Evolutionary conservation across 2,888 invertebrate genomes (phyloP).

Genomic region (Fabriciana adippe): DNA sequence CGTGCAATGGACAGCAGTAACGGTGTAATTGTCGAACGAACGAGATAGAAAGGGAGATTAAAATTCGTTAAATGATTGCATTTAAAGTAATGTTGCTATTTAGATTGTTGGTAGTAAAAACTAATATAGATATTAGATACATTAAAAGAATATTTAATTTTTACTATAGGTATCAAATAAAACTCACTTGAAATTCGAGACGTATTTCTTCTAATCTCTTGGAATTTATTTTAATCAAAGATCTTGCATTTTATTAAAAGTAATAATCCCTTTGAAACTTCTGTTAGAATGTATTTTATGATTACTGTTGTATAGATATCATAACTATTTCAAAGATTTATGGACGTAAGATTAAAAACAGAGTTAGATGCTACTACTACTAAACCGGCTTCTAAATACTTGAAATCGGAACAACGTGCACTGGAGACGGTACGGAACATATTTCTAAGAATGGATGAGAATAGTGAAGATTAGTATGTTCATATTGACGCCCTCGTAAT

Average conservation of each 20-base stretch:
- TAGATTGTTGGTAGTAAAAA: conserved; percentile 46
- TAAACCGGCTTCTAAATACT: conserved; percentile 68
- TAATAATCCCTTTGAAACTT: conserved; percentile 26
- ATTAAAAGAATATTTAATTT: conserved; percentile 27
- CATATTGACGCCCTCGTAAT: not conserved
- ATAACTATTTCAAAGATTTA: not conserved
- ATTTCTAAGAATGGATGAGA: conserved; percentile 42
- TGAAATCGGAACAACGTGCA: conserved; percentile 49
- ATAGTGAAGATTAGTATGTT: not conserved
- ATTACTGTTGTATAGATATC: conserved; percentile 14
- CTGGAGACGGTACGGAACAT: conserved; percentile 46
- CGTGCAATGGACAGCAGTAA: conserved; percentile 76
- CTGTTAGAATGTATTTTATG: conserved; percentile 19
- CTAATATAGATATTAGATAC: conserved; percentile 19
- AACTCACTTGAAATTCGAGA: conserved; percentile 27
- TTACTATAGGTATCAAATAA: conserved; percentile 31
- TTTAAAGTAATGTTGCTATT: conserved; percentile 59
- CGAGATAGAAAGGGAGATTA: conserved; percentile 75
- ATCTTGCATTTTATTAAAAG: conserved; percentile 29
- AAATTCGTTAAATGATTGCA: conserved; percentile 71
- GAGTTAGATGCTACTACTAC: conserved; percentile 45
- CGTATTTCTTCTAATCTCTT: conserved; percentile 31
- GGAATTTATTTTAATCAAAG: conserved; percentile 29
- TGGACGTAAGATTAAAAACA: not conserved
- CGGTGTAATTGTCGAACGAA: conserved; percentile 77